A percentile compares a stretch with the other conserved stretches of the same genome.
Evolutionary conservation across 2,797 vertebrate species (phyloP).

Genomic region (Neosilurus mollespiculum): DNA sequence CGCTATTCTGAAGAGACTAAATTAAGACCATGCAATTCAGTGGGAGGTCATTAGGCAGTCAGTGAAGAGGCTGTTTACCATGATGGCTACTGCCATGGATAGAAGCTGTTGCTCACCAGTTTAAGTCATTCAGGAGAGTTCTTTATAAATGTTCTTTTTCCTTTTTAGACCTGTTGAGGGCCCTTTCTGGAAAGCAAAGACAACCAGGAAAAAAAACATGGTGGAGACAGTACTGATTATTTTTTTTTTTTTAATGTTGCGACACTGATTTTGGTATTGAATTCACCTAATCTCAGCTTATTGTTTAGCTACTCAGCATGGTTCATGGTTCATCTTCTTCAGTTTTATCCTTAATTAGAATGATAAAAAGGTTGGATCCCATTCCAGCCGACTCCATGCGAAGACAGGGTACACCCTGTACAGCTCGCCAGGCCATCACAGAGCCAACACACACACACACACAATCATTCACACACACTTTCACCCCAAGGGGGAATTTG

Average conservation of each 20-base stretch:
- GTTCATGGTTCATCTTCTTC: too few species aligned
- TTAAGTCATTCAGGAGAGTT: conserved; percentile 51
- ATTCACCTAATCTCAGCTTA: neutral
- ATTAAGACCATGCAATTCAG: conserved; percentile 55
- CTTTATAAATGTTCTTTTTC: conserved; percentile 35
- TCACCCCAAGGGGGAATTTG: too few species aligned
- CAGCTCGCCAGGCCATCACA: too few species aligned
- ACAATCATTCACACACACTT: too few species aligned
- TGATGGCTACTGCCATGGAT: conserved; percentile 66
- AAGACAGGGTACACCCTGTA: too few species aligned
- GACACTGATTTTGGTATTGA: neutral
- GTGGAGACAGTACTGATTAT: neutral
- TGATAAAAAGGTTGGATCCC: too few species aligned
- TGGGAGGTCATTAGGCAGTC: conserved; percentile 53
- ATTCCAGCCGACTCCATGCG: too few species aligned
- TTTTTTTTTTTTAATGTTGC: neutral
- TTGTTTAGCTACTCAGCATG: neutral
- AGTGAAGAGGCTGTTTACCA: conserved; percentile 63
- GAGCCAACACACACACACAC: too few species aligned
- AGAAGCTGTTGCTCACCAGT: conserved; percentile 53
- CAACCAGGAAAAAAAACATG: neutral
- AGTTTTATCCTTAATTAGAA: too few species aligned
- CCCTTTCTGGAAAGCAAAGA: conserved; percentile 3
- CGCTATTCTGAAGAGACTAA: conserved; percentile 49
- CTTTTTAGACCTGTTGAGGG: neutral